Base-by-base conservation (phyloP, 2,113 vertebrate genomes). In the Hippocampus comes region DNA sequence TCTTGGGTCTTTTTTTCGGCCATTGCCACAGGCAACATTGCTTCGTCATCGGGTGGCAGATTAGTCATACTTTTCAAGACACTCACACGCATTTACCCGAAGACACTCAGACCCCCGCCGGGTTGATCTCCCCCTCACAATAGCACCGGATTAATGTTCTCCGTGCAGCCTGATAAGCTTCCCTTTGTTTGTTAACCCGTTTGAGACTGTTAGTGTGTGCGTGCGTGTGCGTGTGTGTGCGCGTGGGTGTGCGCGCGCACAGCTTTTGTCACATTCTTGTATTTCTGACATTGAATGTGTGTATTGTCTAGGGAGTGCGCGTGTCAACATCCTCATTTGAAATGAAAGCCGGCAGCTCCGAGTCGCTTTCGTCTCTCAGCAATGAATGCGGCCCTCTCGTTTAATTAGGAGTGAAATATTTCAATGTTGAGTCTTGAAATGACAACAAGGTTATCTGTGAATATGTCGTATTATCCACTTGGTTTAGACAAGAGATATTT, bases 61-160 rank as follows among this genome's bases (percentile, higher is more conserved):
- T 85, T 78, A 78, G 59, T 69, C 74, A 68, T 21, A 64, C 72
- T 25, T 59, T 66, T 66, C 17, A 41, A 64, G n/a, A 34, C 30
- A 42, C 38, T 30, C 69, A 71, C 70, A 48, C 34, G 41, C 23
- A 42, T 30, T n/a, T 51, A 68, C 27, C 23, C 69, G 68, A 20
- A 60, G 9, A 63, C 14, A 63, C 72, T 56, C 66, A 57, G 15
- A 38, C 34, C 68, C 77, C 73, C 23, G 41, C 77, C 67, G 81
- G 66, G 76, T 79, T 82, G 70, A 84, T 84, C 81, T 5, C 81
- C 69, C 68, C 68, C 51, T 81, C 72, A 87, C 84, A 82, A 84
- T 2, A 76, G 76, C 78, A 67, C 23, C 82, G 82, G 84, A 89
- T 90, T 88, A 87, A 82, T 86, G 84, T 79, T 82, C 80, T 88